Evolutionary conservation across 2,113 vertebrate genomes (phyloP).

Genomic region (Rhynchopsitta pachyrhyncha): DNA sequence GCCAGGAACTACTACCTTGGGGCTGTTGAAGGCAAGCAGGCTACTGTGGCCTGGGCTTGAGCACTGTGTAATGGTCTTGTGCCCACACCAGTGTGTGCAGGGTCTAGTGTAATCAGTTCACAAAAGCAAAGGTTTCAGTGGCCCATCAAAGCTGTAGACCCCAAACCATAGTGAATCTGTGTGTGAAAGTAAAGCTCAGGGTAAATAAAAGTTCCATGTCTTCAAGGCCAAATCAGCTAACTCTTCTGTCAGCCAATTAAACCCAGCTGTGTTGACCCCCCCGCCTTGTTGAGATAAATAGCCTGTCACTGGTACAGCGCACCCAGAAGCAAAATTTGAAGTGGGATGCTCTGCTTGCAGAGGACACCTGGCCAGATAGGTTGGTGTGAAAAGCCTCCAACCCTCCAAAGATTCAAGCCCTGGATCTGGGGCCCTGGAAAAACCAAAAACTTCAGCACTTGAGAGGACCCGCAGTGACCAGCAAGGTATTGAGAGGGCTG

Average conservation of each 20-base stretch:
- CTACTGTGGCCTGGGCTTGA: background rate
- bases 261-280: background rate
- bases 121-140: background rate
- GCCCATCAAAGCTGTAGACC: background rate
- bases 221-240: background rate
- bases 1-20: fast-evolving
- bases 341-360: background rate
- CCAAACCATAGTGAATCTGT: background rate
- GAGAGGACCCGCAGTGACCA: fast-evolving
- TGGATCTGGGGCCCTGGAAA: background rate
- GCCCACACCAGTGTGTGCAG: background rate
- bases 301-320: background rate
- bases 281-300: background rate
- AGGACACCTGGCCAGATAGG: background rate
- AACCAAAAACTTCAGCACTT: background rate
- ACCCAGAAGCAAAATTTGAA: background rate
- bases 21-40: background rate
- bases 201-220: background rate
- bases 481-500: fast-evolving
- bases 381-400: background rate
- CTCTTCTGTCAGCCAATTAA: background rate
- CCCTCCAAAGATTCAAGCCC: background rate
- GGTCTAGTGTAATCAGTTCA: background rate
- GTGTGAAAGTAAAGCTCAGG: background rate
- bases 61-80: background rate